Evolutionary conservation across 2,888 invertebrate genomes (phyloP).

Genomic region (Piscicola geometra): DNA sequence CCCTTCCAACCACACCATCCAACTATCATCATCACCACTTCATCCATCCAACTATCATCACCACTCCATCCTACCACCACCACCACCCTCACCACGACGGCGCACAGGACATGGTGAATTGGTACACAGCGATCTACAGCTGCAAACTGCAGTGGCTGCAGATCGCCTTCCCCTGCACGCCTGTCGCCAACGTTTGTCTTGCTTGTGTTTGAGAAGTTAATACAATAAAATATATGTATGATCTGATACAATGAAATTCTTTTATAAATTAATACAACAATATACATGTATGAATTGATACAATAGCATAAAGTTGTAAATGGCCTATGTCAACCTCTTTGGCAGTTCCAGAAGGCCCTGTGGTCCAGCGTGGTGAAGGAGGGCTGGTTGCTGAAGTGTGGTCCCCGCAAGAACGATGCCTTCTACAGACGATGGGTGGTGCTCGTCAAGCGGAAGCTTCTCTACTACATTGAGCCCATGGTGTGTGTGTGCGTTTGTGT

Average conservation of each 20-base stretch:
- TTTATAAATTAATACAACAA: too few relatives aligned
- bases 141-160: conserved; percentile 29
- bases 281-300: too few relatives aligned
- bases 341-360: conserved; percentile 11
- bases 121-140: conserved; percentile 27
- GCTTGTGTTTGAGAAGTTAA: too few relatives aligned
- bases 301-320: too few relatives aligned
- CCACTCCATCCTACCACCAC: too few relatives aligned
- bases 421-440: conserved; percentile 26
- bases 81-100: too few relatives aligned
- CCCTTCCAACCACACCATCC: too few relatives aligned
- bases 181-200: conserved; percentile 3
- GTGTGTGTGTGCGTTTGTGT: conserved; percentile 18
- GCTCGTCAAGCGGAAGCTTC: conserved; percentile 23
- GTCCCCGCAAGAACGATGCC: conserved; percentile 18
- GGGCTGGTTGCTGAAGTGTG: conserved; percentile 29
- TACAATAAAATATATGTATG: too few relatives aligned
- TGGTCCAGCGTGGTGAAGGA: conserved; percentile 26
- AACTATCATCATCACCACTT: too few relatives aligned
- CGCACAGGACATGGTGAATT: conserved; percentile 26
- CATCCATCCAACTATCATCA: too few relatives aligned
- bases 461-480: conserved; percentile 27
- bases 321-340: too few relatives aligned
- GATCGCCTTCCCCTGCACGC: conserved; percentile 30
- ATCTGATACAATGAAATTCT: too few relatives aligned